Evolutionary conservation across 1,140 invertebrate species (phyloP).

Genomic region (Zaprionus vittiger): DNA sequence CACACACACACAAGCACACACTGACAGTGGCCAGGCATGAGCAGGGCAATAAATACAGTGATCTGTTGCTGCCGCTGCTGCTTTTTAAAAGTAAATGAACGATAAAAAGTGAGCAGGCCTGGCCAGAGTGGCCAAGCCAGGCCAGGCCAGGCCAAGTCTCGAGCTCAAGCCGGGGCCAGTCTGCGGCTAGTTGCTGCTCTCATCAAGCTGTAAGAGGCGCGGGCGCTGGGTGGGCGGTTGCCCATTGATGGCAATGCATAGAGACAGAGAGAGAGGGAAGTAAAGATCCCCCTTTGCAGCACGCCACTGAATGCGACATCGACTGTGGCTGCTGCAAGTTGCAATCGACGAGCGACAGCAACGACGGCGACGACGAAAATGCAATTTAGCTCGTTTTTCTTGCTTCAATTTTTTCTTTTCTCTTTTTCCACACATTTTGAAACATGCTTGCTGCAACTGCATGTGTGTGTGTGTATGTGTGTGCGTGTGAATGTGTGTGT

Average conservation of each 20-base stretch:
- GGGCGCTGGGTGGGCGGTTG: conserved; percentile 37
- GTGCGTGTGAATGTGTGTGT: conserved; percentile 33
- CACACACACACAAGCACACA: conserved; percentile 29
- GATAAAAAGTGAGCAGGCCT: conserved; percentile 69
- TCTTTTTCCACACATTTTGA: conserved; percentile 53
- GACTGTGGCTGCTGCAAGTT: conserved; percentile 50
- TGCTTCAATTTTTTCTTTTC: conserved; percentile 54
- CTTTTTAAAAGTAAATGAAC: conserved; percentile 79
- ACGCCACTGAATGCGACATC: conserved; percentile 60
- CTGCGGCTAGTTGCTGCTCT: conserved; percentile 11
- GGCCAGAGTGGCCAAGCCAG: conserved; percentile 33
- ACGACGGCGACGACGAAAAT: conserved; percentile 70
- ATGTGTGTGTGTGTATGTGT: conserved; percentile 11
- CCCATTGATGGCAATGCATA: conserved; percentile 38
- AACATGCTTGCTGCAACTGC: conserved; percentile 53
- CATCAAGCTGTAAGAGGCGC: background rate
- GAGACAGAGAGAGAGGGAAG: conserved; percentile 3
- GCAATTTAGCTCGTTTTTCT: conserved; percentile 81
- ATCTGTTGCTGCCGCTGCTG: conserved; percentile 48
- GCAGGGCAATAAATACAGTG: conserved; percentile 74
- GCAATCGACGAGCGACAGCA: conserved; percentile 55
- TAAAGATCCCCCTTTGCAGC: conserved; percentile 13
- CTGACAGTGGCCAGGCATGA: conserved; percentile 39
- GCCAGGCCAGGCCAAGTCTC: conserved; percentile 19
- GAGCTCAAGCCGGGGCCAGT: conserved; percentile 15